Evolutionary conservation across 1,140 invertebrate species (phyloP).

Genomic region (Drosophila subobscura): DNA sequence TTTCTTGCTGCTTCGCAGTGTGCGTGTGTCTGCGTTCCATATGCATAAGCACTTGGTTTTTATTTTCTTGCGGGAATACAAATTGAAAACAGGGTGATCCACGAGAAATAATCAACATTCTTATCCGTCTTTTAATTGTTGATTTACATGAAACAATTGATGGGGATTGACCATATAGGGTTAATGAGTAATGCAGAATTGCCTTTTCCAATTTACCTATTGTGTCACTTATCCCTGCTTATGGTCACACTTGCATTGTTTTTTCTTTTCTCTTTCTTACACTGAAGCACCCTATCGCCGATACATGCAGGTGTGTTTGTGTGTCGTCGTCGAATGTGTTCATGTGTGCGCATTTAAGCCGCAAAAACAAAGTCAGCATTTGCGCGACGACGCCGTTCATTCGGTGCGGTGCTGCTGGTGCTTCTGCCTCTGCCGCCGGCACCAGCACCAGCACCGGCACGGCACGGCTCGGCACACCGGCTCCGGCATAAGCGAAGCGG

Average conservation of each 20-base stretch:
- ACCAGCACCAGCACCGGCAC: slow-evolving; percentile 30
- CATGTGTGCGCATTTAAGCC: slow-evolving; percentile 66
- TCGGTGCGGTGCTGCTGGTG: slow-evolving; percentile 6
- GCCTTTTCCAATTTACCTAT: slow-evolving; percentile 14
- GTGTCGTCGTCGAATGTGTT: slow-evolving; percentile 23
- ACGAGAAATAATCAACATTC: neutral
- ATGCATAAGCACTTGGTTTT: slow-evolving; percentile 56
- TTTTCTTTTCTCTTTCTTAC: slow-evolving; percentile 30
- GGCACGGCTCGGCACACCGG: slow-evolving; percentile 16
- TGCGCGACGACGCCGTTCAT: slow-evolving; percentile 41
- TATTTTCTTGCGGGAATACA: slow-evolving; percentile 32
- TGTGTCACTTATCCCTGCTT: slow-evolving; percentile 11
- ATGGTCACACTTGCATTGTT: slow-evolving; percentile 28
- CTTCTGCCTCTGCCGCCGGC: slow-evolving; percentile 48
- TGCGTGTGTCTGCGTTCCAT: slow-evolving; percentile 45
- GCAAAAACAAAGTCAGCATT: slow-evolving; percentile 74
- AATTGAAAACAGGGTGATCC: slow-evolving; percentile 35
- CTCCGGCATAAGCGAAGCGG: slow-evolving; percentile 44
- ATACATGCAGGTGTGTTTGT: slow-evolving; percentile 1
- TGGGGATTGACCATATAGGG: neutral
- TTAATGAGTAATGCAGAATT: slow-evolving; percentile 3
- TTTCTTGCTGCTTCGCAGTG: slow-evolving; percentile 40
- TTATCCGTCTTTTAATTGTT: neutral
- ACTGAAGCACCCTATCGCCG: slow-evolving; percentile 59
- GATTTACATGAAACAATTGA: too few species aligned